Evolutionary conservation across 2,113 vertebrate species (phyloP), one percentile per base, ranked within the genome.

Genomic region (Chaetura pelagica): DNA sequence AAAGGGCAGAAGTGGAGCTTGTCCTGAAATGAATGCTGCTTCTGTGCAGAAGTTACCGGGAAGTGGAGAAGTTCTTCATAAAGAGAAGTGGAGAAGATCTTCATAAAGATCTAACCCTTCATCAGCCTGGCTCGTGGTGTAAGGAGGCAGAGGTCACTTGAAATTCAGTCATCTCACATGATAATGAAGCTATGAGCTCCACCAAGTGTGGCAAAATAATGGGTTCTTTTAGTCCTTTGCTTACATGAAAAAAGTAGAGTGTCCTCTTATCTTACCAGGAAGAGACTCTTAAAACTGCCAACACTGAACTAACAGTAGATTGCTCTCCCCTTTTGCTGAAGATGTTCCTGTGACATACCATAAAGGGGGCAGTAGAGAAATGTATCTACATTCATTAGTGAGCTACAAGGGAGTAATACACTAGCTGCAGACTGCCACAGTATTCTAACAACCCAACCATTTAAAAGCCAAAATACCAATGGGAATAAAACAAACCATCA

Each of bases 391-490:
- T 12, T 15, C 95, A 62, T 69, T 48, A 63, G 58, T 59, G 64
- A 97, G 57, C 59, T 40, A 7, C 34, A 78, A 66, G 7, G 29
- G 61, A 84, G 85, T 66, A 76, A 74, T 42, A 30, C 26, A 48
- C 40, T 7, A 79, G 84, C 69, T 58, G 86, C 42, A 78, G 61
- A 42, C 26, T 55, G 63, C 40, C 83, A 69, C 30, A 69, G 34
- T 44, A 81, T 29, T 72, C 58, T 76, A 58, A 87, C 9, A 79
- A 63, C 7, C 15, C 81, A 93, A 79, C 46, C 40, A 78, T 79
- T 91, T 84, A 54, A 93, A 95, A 89, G 72, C 57, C 69, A 94
- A 95, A 97, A 75, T 48, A 84, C n/a, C 62, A 75, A 32, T 7
- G 11, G 32, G 21, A 77, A 24, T 55, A 72, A 38, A 73, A 75